These are phyloP conservation scores for Meteorus sp. DNA, from an alignment of 1,140 invertebrate species.

Conservation along the genomic window DNA sequence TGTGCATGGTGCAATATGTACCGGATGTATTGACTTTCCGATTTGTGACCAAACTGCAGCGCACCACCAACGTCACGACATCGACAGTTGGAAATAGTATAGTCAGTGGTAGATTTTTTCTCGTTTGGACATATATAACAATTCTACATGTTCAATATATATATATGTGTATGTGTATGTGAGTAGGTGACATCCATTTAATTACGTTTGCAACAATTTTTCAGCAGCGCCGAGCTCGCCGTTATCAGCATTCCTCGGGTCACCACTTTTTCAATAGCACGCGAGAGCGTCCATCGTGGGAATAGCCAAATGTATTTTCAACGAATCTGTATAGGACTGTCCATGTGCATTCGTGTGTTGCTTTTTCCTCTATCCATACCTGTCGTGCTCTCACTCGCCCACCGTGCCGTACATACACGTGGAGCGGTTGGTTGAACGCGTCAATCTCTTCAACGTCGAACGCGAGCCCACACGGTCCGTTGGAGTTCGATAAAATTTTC, in stretches of 20 bases:
- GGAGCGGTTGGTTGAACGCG: conserved; percentile 3
- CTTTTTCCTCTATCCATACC: background rate
- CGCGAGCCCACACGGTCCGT: conserved; percentile 8
- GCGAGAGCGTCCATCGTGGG: background rate
- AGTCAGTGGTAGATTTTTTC: no score
- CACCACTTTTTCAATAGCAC: conserved; percentile 1
- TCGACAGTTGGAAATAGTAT: no score
- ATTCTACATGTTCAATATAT: no score
- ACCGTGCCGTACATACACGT: background rate
- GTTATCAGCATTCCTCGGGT: conserved; percentile 10
- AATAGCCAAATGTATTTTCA: background rate
- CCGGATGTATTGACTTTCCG: no score
- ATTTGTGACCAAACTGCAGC: no score
- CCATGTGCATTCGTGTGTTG: background rate
- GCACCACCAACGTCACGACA: no score
- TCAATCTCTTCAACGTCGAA: conserved; percentile 9
- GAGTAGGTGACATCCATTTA: conserved; percentile 3
- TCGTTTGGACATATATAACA: no score
- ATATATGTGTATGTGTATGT: no score
- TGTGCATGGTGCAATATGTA: no score
- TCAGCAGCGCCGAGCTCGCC: background rate
- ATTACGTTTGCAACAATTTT: conserved; percentile 15
- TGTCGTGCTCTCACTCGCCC: background rate
- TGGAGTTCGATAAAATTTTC: conserved; percentile 14
- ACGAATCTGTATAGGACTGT: no score